Evolutionary conservation across 2,888 invertebrate species (phyloP).

Genomic region (Tubiluchus corallicola): DNA sequence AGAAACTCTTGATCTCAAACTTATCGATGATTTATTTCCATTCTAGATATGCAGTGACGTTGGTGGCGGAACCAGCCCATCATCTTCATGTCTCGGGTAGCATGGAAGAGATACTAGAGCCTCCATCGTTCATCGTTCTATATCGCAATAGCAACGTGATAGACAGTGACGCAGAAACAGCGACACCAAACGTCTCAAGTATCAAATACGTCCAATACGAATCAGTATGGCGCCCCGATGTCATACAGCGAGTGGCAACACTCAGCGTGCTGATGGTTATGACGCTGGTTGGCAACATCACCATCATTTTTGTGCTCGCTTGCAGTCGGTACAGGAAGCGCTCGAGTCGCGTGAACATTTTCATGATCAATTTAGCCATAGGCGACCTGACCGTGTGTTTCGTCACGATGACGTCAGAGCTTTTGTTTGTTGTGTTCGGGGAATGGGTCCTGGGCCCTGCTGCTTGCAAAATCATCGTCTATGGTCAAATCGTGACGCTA

Average conservation of each 20-base stretch:
- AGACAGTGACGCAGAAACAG: too few species aligned
- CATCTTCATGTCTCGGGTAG: too few species aligned
- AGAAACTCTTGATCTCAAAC: too few species aligned
- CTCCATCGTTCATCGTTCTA: too few species aligned
- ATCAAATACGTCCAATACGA: too few species aligned
- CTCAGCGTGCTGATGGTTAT: slow-evolving; percentile 27
- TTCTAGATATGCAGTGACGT: too few species aligned
- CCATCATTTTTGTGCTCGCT: slow-evolving; percentile 27
- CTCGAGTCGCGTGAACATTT: slow-evolving; percentile 30
- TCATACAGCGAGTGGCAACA: slow-evolving; percentile 28
- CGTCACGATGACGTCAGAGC: slow-evolving; percentile 31
- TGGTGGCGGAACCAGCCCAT: too few species aligned
- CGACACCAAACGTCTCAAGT: too few species aligned
- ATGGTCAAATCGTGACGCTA: slow-evolving; percentile 29
- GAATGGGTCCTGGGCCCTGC: slow-evolving; percentile 30
- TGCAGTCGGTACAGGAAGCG: slow-evolving; percentile 25
- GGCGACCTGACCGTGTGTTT: slow-evolving; percentile 30
- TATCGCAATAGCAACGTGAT: too few species aligned
- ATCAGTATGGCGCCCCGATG: slow-evolving; percentile 26
- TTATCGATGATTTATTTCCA: too few species aligned
- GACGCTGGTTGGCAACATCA: slow-evolving; percentile 27
- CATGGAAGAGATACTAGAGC: too few species aligned
- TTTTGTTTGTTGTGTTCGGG: slow-evolving; percentile 29
- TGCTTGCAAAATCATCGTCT: slow-evolving; percentile 29
- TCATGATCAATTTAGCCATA: slow-evolving; percentile 30